Evolutionary conservation across 2,888 invertebrate genomes (phyloP), one percentile per base, ranked within the genome.

Genomic region (Dromius quadrimaculatus): DNA sequence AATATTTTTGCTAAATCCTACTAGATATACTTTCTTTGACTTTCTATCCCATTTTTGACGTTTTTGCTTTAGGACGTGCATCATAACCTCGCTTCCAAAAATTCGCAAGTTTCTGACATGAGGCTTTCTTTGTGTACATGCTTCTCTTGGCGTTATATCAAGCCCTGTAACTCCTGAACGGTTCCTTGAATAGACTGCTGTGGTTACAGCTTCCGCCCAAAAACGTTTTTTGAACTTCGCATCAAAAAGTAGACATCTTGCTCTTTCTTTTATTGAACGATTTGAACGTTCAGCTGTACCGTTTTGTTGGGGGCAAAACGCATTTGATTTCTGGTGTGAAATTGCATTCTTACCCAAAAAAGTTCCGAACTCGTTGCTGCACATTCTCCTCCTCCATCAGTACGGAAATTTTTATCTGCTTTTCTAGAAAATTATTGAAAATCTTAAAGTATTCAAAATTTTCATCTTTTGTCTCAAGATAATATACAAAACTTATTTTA

Each of bases 41-140:
- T 79, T 78, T 20, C 74, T 71, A 50, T 78, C 76, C 76, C 75
- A 77, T 71, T 79, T 81, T 36, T 68, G 41, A 32, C 78, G 71
- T 62, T 75, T 78, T 69, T 76, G 75, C 68, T 79, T 79, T 1
- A 77, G 77, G 15, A 78, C 71, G 57, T 78, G 76, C 3, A 75
- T 75, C 76, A 77, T 75, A 2, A 72, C 78, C 17, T 47, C 62
- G 50, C 76, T 77, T 22, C 76, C 78, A 75, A 79, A 80, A 19
- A 77, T 68, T 74, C 73, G 69, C 4, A 78, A 13, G 45, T 82
- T 75, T 45, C 72, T 71, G 1, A 82, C 54, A 73, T 78, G 71
- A 8, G 79, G 79, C 70, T 78, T 79, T 20, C 64, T 71, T 1
- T 75, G 74, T 63, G 72, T 71, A 78, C 80, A 79, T 4, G 74